Conservation (phyloP, 2,797 vertebrate genomes). For the Hypotaenidia philippensis region DNA sequence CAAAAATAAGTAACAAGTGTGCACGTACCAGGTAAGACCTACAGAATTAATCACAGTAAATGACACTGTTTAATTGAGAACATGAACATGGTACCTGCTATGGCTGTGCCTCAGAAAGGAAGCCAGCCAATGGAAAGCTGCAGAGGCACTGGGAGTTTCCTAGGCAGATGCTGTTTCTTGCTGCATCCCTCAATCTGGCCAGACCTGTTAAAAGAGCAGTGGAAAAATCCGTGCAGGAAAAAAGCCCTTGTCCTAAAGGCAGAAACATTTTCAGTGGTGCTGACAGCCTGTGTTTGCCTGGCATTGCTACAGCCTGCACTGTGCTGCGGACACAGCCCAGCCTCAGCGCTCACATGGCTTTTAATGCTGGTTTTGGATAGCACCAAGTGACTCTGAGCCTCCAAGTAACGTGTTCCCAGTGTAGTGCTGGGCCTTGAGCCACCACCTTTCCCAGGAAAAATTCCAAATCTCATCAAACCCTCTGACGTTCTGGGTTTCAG, state of each 20-base stretch:
- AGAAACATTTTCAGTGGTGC: neutral
- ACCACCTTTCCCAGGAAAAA: neutral
- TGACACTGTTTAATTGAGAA: conserved; percentile 12
- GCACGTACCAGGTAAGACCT: neutral
- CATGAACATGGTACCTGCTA: neutral
- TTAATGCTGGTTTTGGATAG: accelerated
- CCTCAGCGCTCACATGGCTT: accelerated
- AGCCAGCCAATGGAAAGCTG: neutral
- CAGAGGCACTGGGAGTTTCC: neutral
- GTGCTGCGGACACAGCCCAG: accelerated
- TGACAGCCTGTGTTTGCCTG: neutral
- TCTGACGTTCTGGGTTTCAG: neutral
- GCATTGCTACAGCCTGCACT: accelerated
- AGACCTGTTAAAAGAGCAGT: conserved; percentile 10
- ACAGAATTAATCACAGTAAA: conserved; percentile 17
- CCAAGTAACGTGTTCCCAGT: neutral
- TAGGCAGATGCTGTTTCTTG: neutral
- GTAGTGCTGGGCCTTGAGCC: neutral
- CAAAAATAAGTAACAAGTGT: neutral
- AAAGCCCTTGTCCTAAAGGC: neutral
- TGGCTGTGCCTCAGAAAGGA: neutral
- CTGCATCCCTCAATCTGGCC: neutral
- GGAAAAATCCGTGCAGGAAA: neutral
- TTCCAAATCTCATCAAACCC: neutral
- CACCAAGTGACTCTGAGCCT: neutral